Percentiles rank a stretch among this genome's conserved stretches.
phyloP scores from a whole-genome alignment of 2,888 invertebrate species.

The Petrophora chlorosata region DNA sequence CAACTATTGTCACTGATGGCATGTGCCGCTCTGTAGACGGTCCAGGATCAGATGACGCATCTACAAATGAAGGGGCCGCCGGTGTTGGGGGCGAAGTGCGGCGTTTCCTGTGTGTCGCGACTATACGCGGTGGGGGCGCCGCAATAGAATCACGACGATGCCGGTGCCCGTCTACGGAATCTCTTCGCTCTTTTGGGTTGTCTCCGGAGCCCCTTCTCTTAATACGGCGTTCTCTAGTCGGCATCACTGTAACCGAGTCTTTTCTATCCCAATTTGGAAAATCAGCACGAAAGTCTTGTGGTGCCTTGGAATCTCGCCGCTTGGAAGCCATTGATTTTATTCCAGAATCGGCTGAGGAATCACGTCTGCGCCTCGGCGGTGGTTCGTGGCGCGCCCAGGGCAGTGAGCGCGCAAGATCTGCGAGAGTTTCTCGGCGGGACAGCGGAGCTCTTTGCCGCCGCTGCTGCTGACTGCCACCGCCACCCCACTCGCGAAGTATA shows the following conservation, averaged over 20 bases:
- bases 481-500: conserved; percentile 94
- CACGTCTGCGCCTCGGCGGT: conserved; percentile 89
- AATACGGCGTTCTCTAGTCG: conserved; percentile 72
- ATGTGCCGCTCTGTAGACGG: conserved; percentile 78
- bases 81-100: conserved; percentile 72
- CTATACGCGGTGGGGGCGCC: conserved; percentile 85
- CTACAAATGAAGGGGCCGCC: conserved; percentile 80
- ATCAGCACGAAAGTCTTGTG: conserved; percentile 88
- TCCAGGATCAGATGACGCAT: conserved; percentile 86
- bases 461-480: conserved; percentile 81
- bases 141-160: conserved; percentile 88
- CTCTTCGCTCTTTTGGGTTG: conserved; percentile 81
- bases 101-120: conserved; percentile 85
- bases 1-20: conserved; percentile 76
- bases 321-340: conserved; percentile 90
- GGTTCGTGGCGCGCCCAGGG: conserved; percentile 89
- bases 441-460: conserved; percentile 86
- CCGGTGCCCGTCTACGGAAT: conserved; percentile 87
- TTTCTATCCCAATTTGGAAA: conserved; percentile 89
- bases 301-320: conserved; percentile 88
- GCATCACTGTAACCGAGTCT: conserved; percentile 84
- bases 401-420: conserved; percentile 92
- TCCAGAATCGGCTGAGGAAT: conserved; percentile 94
- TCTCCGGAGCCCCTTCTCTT: conserved; percentile 86
- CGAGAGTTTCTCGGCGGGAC: conserved; percentile 93